phyloP scores from a whole-genome alignment of 1,140 invertebrate species.

The Penaeus vannamei region DNA sequence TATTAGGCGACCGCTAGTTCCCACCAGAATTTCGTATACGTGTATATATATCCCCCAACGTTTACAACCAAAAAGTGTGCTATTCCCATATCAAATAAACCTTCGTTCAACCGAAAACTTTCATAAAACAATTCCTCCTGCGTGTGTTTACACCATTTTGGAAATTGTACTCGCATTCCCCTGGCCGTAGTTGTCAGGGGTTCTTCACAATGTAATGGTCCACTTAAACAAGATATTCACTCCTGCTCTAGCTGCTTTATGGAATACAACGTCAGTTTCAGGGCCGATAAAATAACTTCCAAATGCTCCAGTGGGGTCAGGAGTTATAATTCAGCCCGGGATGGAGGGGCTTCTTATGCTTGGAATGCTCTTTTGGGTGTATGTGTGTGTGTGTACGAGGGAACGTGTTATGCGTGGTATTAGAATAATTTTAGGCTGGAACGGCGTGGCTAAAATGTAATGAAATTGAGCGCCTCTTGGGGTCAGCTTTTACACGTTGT shows the following conservation, averaged over 20 bases:
- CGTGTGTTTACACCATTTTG: slow-evolving; percentile 63
- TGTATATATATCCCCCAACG: slow-evolving; percentile 19
- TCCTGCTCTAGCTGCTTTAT: slow-evolving; percentile 62
- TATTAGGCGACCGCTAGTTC: slow-evolving; percentile 14
- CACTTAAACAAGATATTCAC: slow-evolving; percentile 60
- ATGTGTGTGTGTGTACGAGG: too few species aligned
- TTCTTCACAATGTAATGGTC: slow-evolving; percentile 62
- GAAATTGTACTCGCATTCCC: slow-evolving; percentile 65
- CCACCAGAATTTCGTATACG: slow-evolving; percentile 37
- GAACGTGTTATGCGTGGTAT: too few species aligned
- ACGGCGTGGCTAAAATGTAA: too few species aligned
- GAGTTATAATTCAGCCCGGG: slow-evolving; percentile 39
- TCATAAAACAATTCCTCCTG: slow-evolving; percentile 65
- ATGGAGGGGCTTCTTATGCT: background rate
- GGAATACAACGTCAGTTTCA: slow-evolving; percentile 62
- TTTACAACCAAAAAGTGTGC: slow-evolving; percentile 52
- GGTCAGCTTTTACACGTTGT: too few species aligned
- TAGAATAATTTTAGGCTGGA: too few species aligned
- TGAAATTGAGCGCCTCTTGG: too few species aligned
- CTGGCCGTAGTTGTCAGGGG: slow-evolving; percentile 57
- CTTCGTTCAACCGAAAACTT: slow-evolving; percentile 55
- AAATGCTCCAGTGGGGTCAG: slow-evolving; percentile 57
- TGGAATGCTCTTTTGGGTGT: too few species aligned
- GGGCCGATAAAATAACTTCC: slow-evolving; percentile 58
- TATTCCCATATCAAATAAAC: slow-evolving; percentile 64